Evolutionary conservation across 2,113 vertebrate genomes (phyloP), one percentile per base, ranked within the genome.

Genomic region (Chloropsis hardwickii): DNA sequence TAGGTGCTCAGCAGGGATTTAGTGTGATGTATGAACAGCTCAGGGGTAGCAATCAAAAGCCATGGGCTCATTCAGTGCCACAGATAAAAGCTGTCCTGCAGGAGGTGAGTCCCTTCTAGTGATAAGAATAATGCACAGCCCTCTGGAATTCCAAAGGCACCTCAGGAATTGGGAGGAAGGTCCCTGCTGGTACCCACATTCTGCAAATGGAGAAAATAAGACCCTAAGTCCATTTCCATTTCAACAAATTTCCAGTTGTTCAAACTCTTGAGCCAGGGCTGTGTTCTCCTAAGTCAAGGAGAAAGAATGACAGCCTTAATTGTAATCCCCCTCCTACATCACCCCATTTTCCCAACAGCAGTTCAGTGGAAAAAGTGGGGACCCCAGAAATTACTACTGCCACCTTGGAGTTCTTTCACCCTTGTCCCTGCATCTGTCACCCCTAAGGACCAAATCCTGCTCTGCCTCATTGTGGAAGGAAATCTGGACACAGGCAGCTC

Each of bases 281-380:
- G 18, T 9, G 7, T 21, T 56, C 5, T 58, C n/a, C 65, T 57
- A 42, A n/a, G 3, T 1, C 17, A 60, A 58, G 44, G 28, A 66
- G n/a, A 74, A 58, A 10, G 40, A 64, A 66, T 37, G 28, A 37
- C 6, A 5, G 3, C 6, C 10, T 45, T 7, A 4, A 2, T 8
- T 42, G 2, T 11, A 47, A 65, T 33, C 21, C 2, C 5, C 8
- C 6, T 47, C 10, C 2, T 25, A 1, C 7, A 6, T 39, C 6
- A 2, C 13, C 6, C 12, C 12, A 1, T 71, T 84, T 78, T 24
- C 53, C 54, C 21, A 17, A 10, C 4, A 21, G 9, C 23, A 58
- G 24, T 29, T 82, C 54, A 48, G 23, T 57, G 54, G 6, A 12
- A 62, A 61, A 81, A 3, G 2, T 64, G 29, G 20, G n/a, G 6